Evolutionary conservation across 2,113 vertebrate genomes (phyloP), one percentile per base, ranked within the genome.

Genomic region (Lonchura striata): DNA sequence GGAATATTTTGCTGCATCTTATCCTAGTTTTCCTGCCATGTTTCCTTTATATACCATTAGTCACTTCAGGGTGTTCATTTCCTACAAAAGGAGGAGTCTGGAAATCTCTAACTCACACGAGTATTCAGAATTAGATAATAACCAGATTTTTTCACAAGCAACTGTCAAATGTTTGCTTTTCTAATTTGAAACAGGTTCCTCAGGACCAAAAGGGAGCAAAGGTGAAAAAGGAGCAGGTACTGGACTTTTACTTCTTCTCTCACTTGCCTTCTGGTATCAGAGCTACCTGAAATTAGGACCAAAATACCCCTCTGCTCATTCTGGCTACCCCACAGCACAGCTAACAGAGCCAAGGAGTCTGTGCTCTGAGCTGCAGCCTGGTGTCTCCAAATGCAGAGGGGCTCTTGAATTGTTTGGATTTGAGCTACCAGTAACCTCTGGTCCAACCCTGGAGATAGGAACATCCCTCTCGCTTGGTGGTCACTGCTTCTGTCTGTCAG

Each of bases 171-270:
- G 23, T 69, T 56, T 94, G n/a, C 3, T 54, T 88, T 96, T 95
- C 75, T 50, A 59, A 72, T 75, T 92, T 80, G 33, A 37, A 71
- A 92, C 86, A 98, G 97, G 97, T 84, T 61, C 64, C 15, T 0
- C 66, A 49, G 98, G 97, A 68, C 0, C 0, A 1, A 82, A 93
- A 94, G 98, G 97, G 33, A 61, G 24, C 63, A 97, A 97, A 93
- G 97, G 98, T 65, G 91, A 95, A 82, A 94, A 61, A n/a, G 97
- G 97, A 74, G 8, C 11, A 97, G 94, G 96, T 97, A 97, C 24
- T 42, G 64, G 19, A 80, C 39, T 75, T 86, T 65, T 42, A 25
- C 54, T 79, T 90, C n/a, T 78, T 92, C 24, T 77, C 9, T 64
- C 19, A 30, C 27, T 88, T 78, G 54, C 31, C 13, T 79, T 71